phyloP scores from a whole-genome alignment of 2,113 vertebrate species.

The Carollia perspicillata region DNA sequence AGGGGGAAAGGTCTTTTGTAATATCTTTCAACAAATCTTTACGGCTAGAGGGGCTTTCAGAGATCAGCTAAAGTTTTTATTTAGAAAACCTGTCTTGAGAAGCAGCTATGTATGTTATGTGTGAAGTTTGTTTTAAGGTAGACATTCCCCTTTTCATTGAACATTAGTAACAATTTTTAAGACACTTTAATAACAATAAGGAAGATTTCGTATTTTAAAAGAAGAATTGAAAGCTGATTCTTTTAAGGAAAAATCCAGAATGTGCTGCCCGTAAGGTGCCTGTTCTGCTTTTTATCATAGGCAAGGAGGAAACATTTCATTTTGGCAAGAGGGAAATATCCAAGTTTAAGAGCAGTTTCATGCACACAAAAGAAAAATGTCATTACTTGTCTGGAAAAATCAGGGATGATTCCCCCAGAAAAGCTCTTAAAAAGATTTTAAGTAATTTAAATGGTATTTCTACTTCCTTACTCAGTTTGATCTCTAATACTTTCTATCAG shows the following conservation, averaged over 20 bases:
- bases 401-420: neutral
- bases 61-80: neutral
- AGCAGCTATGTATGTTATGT: neutral
- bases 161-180: neutral
- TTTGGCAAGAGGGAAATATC: constrained; percentile 48
- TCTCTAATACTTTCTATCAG: neutral
- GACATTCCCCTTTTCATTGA: neutral
- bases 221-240: neutral
- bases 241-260: neutral
- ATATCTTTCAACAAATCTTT: neutral
- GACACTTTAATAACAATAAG: neutral
- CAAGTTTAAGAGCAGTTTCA: constrained; percentile 48
- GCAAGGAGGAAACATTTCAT: constrained; percentile 31
- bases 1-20: neutral
- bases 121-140: constrained; percentile 1
- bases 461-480: neutral
- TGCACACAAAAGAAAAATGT: constrained; percentile 29
- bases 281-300: constrained; percentile 10
- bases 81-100: neutral
- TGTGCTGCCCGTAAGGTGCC: neutral
- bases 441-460: constrained; percentile 13
- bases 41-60: neutral
- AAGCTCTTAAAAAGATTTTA: constrained; percentile 13
- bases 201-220: neutral
- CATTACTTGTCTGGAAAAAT: constrained; percentile 10